A percentile compares a stretch with the other conserved stretches of the same genome.
phyloP scores from a whole-genome alignment of 2,888 invertebrate genomes.

The Stenoptilia bipunctidactyla region DNA sequence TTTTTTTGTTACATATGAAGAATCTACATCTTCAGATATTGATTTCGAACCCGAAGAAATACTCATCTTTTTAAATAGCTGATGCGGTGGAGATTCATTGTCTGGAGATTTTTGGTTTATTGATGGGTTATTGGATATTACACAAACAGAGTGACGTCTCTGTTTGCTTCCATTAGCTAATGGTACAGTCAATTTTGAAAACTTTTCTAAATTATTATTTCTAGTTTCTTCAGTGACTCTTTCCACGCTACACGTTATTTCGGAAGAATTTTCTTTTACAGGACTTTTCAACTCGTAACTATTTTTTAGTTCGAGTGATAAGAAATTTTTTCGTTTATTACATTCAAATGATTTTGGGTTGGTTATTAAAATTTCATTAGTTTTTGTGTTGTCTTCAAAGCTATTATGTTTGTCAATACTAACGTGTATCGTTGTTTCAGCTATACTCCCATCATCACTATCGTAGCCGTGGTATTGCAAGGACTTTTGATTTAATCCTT shows the following conservation, averaged over 20 bases:
- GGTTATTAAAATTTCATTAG: not conserved
- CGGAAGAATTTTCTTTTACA: slow-evolving; percentile 19
- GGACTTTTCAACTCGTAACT: slow-evolving; percentile 26
- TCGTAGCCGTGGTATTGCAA: slow-evolving; percentile 64
- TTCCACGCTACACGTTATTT: slow-evolving; percentile 14
- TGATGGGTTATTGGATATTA: slow-evolving; percentile 14
- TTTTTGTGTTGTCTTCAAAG: slow-evolving; percentile 17
- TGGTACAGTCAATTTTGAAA: not conserved
- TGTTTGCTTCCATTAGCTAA: slow-evolving; percentile 10
- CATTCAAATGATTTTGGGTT: not conserved
- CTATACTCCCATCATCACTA: slow-evolving; percentile 61
- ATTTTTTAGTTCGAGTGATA: slow-evolving; percentile 42
- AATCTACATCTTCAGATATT: slow-evolving; percentile 9
- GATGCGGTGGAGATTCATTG: slow-evolving; percentile 20
- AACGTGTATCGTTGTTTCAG: slow-evolving; percentile 63
- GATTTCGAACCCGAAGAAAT: slow-evolving; percentile 20
- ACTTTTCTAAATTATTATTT: slow-evolving; percentile 4
- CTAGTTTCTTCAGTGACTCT: slow-evolving; percentile 11
- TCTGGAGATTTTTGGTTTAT: slow-evolving; percentile 7
- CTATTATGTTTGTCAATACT: slow-evolving; percentile 42
- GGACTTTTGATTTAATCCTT: slow-evolving; percentile 18
- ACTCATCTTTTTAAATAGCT: slow-evolving; percentile 41
- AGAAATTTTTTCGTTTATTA: slow-evolving; percentile 28
- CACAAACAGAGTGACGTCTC: slow-evolving; percentile 39
- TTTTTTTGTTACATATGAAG: slow-evolving; percentile 24